Base-by-base conservation (phyloP, 2,113 vertebrate species). In the Ariopsis seemanni region DNA sequence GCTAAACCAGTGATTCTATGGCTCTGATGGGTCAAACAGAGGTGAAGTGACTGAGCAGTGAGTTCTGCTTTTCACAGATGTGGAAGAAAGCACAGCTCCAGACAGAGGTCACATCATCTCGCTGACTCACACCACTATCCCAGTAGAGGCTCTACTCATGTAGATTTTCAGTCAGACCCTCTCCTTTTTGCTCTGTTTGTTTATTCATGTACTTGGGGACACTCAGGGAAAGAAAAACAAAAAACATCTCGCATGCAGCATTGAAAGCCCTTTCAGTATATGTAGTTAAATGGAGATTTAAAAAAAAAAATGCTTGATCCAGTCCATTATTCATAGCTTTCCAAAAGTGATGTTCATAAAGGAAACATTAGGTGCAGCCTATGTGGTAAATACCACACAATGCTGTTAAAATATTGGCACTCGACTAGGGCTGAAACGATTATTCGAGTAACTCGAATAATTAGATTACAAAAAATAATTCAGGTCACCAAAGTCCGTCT, bases 1-100 rank as follows among this genome's bases (percentile, higher is more conserved):
- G 17, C 27, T 34, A 34, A 30, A 34, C 78, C 55, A 58, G 27
- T 34, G 27, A 34, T 58, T 80, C 7, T 30, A 9, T 58, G 15
- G 11, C 18, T 34, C 42, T 1, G 27, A 58, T 34, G 17, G 18
- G 17, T 60, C 27, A 79, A 79, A 57, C 9, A 25, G 27, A 60
- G 27, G 27, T 34, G 17, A 60, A 1, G n/a, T 52, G 2, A 55
- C 25, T 78, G 75, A 27, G 75, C 22, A 78, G 1, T 9, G 8
- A 80, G 15, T 58, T 81, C 57, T 81, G 55, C 27, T 81, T 81
- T 81, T 57, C 79, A 42, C 57, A 81, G 55, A 7, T 20, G 14
- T 12, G 9, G 55, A 81, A 60, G 55, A 22, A 60, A 81, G 18
- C 57, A 81, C 4, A 5, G 77, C n/a, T 79, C 10, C n/a, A 57